Percentiles rank a stretch among this genome's conserved stretches.
phyloP scores from a whole-genome alignment of 2,797 vertebrate genomes.

The Erithacus rubecula region DNA sequence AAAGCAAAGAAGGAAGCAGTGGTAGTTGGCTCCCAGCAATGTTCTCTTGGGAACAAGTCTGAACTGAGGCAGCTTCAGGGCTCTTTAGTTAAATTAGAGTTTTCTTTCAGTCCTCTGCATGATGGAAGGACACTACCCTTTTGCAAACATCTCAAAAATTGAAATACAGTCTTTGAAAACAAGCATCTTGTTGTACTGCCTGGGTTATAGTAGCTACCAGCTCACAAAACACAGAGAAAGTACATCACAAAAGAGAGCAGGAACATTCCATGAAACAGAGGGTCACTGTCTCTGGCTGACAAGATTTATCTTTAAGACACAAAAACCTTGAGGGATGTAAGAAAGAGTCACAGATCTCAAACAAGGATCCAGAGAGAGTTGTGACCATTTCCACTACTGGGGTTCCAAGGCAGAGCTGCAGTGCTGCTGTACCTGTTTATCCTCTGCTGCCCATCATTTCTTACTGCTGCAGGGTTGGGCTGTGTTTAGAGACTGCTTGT shows the following conservation, averaged over 20 bases:
- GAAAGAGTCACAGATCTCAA: neutral
- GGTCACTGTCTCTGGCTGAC: neutral
- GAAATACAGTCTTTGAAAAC: neutral
- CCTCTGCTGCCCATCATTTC: neutral
- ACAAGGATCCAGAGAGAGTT: neutral
- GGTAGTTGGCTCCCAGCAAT: constrained; percentile 42
- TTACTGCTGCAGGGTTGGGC: neutral
- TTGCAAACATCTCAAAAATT: neutral
- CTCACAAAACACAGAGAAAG: neutral
- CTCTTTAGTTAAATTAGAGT: constrained; percentile 42
- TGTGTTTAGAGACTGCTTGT: neutral
- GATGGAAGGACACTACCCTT: constrained; percentile 21
- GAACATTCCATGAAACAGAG: neutral
- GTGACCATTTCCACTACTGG: accelerated
- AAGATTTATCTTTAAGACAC: neutral
- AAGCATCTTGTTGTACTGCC: neutral
- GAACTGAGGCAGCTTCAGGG: constrained; percentile 53
- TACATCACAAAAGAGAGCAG: neutral
- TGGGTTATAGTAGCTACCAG: neutral
- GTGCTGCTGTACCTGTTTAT: neutral
- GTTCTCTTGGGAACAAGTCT: constrained; percentile 58
- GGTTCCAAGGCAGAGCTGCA: neutral
- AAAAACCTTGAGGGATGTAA: neutral
- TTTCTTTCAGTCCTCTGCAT: constrained; percentile 25
- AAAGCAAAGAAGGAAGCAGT: neutral